Conservation (phyloP, 1,140 invertebrate species). For the Tetragnatha versicolor region DNA sequence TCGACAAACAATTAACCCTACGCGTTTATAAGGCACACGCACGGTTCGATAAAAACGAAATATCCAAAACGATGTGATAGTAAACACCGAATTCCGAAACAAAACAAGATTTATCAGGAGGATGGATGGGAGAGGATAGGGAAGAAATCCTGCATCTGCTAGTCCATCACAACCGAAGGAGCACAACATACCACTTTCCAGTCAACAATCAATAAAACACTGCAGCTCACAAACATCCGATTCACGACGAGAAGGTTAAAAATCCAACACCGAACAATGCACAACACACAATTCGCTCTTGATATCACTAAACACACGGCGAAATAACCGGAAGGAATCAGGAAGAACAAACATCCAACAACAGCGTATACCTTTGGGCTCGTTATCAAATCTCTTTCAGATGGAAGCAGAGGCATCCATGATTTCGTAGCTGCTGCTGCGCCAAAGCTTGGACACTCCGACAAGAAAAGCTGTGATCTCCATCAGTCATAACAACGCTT, state of each 20-base stretch:
- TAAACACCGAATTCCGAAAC: too few relatives aligned
- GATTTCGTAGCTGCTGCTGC: conserved; percentile 31
- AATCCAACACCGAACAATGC: not conserved
- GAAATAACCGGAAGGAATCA: not conserved
- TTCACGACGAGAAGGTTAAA: not conserved
- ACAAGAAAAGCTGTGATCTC: conserved; percentile 15
- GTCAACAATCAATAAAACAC: conserved; percentile 52
- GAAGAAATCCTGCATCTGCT: conserved; percentile 30
- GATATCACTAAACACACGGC: not conserved
- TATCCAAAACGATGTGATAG: too few relatives aligned
- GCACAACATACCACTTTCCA: conserved; percentile 13
- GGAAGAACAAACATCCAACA: too few relatives aligned
- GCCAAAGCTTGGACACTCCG: conserved; percentile 34
- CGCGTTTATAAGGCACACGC: too few relatives aligned
- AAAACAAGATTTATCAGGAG: too few relatives aligned
- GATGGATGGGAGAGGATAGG: too few relatives aligned
- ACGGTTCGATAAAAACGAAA: too few relatives aligned
- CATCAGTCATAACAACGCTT: not conserved
- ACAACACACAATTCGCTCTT: not conserved
- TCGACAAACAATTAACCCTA: too few relatives aligned
- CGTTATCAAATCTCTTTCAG: conserved; percentile 4
- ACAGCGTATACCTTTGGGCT: conserved; percentile 15
- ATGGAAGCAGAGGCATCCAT: conserved; percentile 33
- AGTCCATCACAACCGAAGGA: conserved; percentile 22
- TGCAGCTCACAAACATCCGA: conserved; percentile 32